Base-by-base conservation (phyloP, 2,113 vertebrate genomes). In the Gymnocephalus cernua region DNA sequence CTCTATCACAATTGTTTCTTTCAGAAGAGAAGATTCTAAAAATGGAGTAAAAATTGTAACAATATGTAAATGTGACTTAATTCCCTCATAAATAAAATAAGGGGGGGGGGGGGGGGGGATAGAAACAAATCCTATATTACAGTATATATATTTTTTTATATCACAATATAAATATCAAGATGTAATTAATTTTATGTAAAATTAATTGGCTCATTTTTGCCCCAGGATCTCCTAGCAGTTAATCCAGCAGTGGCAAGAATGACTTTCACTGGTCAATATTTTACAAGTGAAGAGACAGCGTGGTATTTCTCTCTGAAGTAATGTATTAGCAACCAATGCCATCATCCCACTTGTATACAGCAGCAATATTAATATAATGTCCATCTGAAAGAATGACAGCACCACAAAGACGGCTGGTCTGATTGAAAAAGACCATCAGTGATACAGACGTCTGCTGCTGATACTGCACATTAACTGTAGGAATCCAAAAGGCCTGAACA, bases 391-490 rank as follows among this genome's bases (percentile, higher is more conserved):
- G 25, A 12, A 65, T 41, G 25, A 72, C 57, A 80, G 76, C 72
- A 87, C 66, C 66, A 59, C 62, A 51, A 27, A 72, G 23, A 84
- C 71, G 45, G 57, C 78, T 73, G 62, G 78, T 83, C 23, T 61
- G 57, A 64, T 1, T 18, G 13, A 62, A 48, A 47, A 32, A 64
- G 38, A 45, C 38, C 16, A 2, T 32, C 27, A 54, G n/a, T 32
- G 71, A 75, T 15, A 75, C 86, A 82, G 66, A 84, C 44, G 8
- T 70, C 48, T 63, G 77, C 77, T 75, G 61, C 47, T 67, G 41
- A 70, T 41, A 50, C 51, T 51, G 25, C 51, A 61, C 7, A 21
- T 45, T 19, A 10, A 67, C 27, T 13, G 14, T n/a, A 12, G 2
- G 7, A 76, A 23, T 7, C 13, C 13, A 21, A 75, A 25, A 59